These are phyloP conservation scores for Characodon lateralis DNA, from an alignment of 2,797 vertebrate species.

Conservation along the genomic window DNA sequence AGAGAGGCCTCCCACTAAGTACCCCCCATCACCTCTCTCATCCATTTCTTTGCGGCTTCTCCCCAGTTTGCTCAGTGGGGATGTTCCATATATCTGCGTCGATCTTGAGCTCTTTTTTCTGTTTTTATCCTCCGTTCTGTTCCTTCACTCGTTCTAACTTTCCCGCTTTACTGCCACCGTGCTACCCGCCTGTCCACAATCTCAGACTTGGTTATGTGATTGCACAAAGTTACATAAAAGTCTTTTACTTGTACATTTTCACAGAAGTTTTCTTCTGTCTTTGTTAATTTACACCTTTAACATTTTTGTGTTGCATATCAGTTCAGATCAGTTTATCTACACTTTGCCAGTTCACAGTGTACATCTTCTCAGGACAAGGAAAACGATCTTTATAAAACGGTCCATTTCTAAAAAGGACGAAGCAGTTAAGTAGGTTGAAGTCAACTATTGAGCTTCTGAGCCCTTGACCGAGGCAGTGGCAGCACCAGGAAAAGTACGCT, in stretches of 20 bases:
- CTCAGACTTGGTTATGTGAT: background rate
- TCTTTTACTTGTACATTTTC: background rate
- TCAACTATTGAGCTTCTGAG: background rate
- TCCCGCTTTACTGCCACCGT: background rate
- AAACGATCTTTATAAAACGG: background rate
- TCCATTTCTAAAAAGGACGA: background rate
- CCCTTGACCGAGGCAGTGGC: background rate
- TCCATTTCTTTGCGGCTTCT: slow-evolving; percentile 55
- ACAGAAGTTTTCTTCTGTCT: background rate
- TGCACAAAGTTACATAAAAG: background rate
- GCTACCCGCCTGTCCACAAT: background rate
- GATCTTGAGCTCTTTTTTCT: slow-evolving; percentile 8
- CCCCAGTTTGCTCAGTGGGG: slow-evolving; percentile 52
- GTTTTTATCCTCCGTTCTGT: slow-evolving; percentile 11
- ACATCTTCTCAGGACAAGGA: background rate
- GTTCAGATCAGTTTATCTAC: background rate
- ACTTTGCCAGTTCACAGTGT: background rate
- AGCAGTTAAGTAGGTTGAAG: background rate
- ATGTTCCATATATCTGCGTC: slow-evolving; percentile 49
- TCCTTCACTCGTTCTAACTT: slow-evolving; percentile 7
- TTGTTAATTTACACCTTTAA: background rate
- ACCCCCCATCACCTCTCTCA: slow-evolving; percentile 53
- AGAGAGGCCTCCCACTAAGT: slow-evolving; percentile 61
- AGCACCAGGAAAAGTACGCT: background rate
- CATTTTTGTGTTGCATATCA: background rate